Evolutionary conservation across 2,888 invertebrate species (phyloP).

Genomic region (Ophion ellenae): DNA sequence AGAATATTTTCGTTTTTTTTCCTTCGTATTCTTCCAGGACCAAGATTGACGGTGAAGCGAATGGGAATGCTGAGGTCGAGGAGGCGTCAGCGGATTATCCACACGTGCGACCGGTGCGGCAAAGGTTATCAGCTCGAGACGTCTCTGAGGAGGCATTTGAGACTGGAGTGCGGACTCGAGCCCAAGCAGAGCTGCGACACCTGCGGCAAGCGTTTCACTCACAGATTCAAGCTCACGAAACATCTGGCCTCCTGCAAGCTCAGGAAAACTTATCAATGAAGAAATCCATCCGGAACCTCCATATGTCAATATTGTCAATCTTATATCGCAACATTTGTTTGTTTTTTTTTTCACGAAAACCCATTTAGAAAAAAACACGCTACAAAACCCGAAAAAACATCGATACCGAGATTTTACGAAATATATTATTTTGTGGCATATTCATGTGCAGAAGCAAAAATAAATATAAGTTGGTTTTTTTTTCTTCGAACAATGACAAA

Average conservation of each 20-base stretch:
- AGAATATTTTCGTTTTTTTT: constrained; percentile 7
- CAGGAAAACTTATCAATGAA: constrained; percentile 54
- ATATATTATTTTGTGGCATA: background rate
- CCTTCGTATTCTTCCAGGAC: constrained; percentile 62
- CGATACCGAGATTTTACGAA: background rate
- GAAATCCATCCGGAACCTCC: background rate
- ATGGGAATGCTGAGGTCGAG: constrained; percentile 65
- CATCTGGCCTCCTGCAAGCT: constrained; percentile 70
- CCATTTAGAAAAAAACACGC: background rate
- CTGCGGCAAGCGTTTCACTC: constrained; percentile 74
- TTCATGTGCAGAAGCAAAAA: background rate
- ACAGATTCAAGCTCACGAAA: constrained; percentile 72
- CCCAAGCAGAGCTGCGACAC: constrained; percentile 75
- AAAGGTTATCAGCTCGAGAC: constrained; percentile 70
- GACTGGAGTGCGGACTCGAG: constrained; percentile 76
- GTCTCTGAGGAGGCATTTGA: constrained; percentile 73
- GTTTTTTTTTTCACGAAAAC: background rate
- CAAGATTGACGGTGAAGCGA: constrained; percentile 69
- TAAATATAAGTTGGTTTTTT: background rate
- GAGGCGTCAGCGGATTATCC: constrained; percentile 63
- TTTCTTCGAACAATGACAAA: background rate
- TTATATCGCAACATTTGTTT: background rate
- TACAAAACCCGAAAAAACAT: too few species aligned
- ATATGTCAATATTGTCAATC: background rate
- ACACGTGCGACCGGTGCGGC: constrained; percentile 71